A percentile compares a stretch with the other conserved stretches of the same genome.
phyloP scores from a whole-genome alignment of 2,888 invertebrate genomes.

The Dolomedes plantarius region DNA sequence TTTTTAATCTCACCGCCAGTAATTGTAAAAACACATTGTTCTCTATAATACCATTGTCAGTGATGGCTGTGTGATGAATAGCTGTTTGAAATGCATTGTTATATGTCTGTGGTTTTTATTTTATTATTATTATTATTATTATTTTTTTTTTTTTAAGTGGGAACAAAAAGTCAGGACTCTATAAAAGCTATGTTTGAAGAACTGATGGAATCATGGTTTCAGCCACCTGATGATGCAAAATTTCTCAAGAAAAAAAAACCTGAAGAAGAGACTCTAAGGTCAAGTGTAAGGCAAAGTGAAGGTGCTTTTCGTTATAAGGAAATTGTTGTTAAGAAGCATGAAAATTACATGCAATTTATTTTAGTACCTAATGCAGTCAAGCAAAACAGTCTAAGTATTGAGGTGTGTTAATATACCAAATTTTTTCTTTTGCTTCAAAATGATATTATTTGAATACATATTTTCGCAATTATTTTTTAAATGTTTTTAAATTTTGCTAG shows the following conservation, averaged over 20 bases:
- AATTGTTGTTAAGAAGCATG: conserved; percentile 80
- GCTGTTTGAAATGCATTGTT: too few species aligned
- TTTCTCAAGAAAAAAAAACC: conserved; percentile 21
- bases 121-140: too few species aligned
- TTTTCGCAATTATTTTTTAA: not conserved
- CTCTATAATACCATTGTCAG: too few species aligned
- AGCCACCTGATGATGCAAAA: not conserved
- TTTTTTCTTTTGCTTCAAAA: not conserved
- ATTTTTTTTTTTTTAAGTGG: conserved; percentile 27
- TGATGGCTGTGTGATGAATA: too few species aligned
- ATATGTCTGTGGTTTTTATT: too few species aligned
- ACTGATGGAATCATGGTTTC: conserved; percentile 21
- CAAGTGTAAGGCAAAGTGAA: conserved; percentile 77
- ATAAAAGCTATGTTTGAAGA: conserved; percentile 22
- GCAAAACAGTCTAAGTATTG: conserved; percentile 81
- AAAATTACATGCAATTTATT: conserved; percentile 82
- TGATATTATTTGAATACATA: not conserved
- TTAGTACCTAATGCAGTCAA: conserved; percentile 81
- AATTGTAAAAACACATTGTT: too few species aligned
- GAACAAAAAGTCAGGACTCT: conserved; percentile 18
- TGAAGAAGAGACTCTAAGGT: conserved; percentile 57
- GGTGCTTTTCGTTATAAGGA: conserved; percentile 78
- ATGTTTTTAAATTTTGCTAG: too few species aligned
- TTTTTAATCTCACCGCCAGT: too few species aligned
- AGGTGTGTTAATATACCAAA: conserved; percentile 79